Base-by-base conservation (phyloP, 30 jellyfish, hydroid and myxozoan genomes). In the Pelagia noctiluca region DNA sequence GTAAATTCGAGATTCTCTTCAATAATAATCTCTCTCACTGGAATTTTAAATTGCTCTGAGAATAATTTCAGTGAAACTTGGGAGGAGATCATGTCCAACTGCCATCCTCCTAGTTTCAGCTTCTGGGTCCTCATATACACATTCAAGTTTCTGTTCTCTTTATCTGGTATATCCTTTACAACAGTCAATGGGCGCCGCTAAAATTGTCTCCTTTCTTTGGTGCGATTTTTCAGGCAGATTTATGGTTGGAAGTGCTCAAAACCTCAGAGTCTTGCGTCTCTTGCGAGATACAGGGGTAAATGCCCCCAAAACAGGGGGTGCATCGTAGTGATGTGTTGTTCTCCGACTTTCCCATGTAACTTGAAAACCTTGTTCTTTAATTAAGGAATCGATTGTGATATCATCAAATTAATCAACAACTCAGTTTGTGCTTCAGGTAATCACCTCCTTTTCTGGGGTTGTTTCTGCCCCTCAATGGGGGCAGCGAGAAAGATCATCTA, bases 181-280 rank as follows among this genome's bases (percentile, higher is more conserved):
- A n/a, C n/a, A n/a, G n/a, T n/a, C n/a, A n/a, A n/a, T n/a, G n/a
- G n/a, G n/a, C n/a, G n/a, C n/a, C n/a, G n/a, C n/a, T n/a, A n/a
- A n/a, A n/a, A n/a, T n/a, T n/a, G n/a, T 19, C 72, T 57, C 72
- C 57, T 42, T 42, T 42, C 57, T 42, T 42, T 42, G 57, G 34
- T 57, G 23, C 34, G 72, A 57, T 57, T 26, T 57, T 26, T 19
- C 23, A 21, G 72, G 72, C 33, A 57, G 72, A 26, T 57, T 57
- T 26, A 57, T 21, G 72, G 72, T 57, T 21, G 72, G 72, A 21
- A 57, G 34, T 19, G 34, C 72, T 26, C 72, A 21, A 57, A 57
- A 57, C 34, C 34, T 21, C 22, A 57, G 34, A 19, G 72, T 57
- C 34, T 21, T 57, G 8, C 21, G 11, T 21, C 72, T 26, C 12